Conservation (phyloP, 2,797 vertebrate genomes). For the Enteromius anoplus region DNA sequence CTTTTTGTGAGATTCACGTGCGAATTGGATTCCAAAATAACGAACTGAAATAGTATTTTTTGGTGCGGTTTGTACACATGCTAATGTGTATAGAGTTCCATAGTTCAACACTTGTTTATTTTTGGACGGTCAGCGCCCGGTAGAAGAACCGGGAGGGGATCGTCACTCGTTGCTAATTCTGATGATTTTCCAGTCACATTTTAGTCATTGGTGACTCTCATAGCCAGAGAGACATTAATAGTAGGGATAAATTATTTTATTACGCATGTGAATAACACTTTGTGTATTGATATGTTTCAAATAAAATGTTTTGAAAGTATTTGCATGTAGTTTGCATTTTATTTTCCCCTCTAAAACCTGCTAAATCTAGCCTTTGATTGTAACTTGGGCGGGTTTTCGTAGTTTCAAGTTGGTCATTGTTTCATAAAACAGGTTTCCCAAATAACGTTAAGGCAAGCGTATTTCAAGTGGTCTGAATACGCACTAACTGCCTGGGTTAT, state of each 20-base stretch:
- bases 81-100: constrained; percentile 22
- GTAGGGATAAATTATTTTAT: constrained; percentile 62
- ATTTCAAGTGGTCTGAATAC: no score
- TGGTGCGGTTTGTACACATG: not conserved
- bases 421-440: no score
- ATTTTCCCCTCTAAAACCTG: not conserved
- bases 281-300: constrained; percentile 66
- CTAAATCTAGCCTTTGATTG: not conserved
- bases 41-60: not conserved
- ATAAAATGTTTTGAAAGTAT: constrained; percentile 64
- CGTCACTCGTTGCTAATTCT: constrained; percentile 28
- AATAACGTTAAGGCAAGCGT: no score
- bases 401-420: not conserved
- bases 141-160: not conserved
- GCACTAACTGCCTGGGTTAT: no score
- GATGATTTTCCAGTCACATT: constrained; percentile 35
- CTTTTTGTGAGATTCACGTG: not conserved
- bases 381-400: not conserved
- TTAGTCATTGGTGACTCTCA: constrained; percentile 49
- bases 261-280: constrained; percentile 65
- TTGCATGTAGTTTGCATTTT: not conserved
- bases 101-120: constrained; percentile 24
- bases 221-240: constrained; percentile 41
- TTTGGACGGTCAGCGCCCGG: not conserved
- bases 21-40: constrained; percentile 8